These are phyloP conservation scores for Etheostoma spectabile DNA, from an alignment of 2,113 vertebrate species.

Conservation along the genomic window DNA sequence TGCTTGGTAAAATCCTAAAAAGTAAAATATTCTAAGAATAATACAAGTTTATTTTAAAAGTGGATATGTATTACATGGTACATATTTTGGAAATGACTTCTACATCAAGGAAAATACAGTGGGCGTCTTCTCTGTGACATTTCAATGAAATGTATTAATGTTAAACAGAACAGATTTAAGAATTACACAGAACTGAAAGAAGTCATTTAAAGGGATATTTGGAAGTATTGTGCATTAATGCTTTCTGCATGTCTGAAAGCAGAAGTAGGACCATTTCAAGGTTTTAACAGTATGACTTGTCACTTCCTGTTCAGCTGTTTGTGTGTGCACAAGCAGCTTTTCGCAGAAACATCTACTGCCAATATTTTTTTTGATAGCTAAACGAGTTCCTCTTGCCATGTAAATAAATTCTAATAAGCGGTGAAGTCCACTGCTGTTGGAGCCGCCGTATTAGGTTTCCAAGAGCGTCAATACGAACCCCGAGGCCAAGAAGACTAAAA, in stretches of 20 bases:
- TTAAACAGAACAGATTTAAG: neutral
- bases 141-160: neutral
- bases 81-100: constrained; percentile 8
- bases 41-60: constrained; percentile 29
- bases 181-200: no score
- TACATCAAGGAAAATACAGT: constrained; percentile 41
- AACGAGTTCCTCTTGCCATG: constrained; percentile 37
- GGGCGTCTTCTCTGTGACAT: neutral
- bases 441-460: neutral
- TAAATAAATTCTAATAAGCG: constrained; percentile 21
- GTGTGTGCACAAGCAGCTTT: constrained; percentile 64
- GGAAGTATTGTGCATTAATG: neutral
- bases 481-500: neutral
- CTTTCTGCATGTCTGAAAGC: constrained; percentile 55
- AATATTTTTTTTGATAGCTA: constrained; percentile 44
- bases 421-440: neutral
- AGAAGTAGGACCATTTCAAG: constrained; percentile 78
- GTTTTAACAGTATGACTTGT: constrained; percentile 70
- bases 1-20: neutral
- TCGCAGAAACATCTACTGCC: constrained; percentile 71
- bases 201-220: constrained; percentile 18
- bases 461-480: neutral
- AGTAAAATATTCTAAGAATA: neutral
- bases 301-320: constrained; percentile 85
- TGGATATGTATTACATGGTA: neutral